Evolutionary conservation across 2,888 invertebrate genomes (phyloP).

Genomic region (Nomada flava): DNA sequence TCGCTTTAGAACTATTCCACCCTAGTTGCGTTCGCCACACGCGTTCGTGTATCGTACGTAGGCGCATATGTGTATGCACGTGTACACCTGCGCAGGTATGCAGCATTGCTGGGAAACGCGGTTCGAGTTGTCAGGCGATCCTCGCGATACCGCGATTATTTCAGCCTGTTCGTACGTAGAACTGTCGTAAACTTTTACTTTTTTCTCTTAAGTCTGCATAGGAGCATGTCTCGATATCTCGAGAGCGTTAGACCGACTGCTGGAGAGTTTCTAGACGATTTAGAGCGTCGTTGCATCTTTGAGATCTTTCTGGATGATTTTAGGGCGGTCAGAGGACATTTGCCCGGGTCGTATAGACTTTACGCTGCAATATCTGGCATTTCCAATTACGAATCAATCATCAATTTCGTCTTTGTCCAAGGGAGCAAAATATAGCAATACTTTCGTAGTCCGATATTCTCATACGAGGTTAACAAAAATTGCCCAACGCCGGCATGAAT

Average conservation of each 20-base stretch:
- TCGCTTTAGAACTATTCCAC: constrained; percentile 7
- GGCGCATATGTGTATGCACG: background rate
- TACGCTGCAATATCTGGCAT: no score
- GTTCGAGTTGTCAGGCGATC: background rate
- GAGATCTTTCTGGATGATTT: no score
- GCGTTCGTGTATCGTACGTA: background rate
- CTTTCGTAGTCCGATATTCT: no score
- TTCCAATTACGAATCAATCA: no score
- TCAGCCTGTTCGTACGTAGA: background rate
- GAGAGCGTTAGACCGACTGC: background rate
- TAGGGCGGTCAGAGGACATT: no score
- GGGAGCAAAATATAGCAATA: no score
- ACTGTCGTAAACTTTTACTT: background rate
- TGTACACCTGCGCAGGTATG: background rate
- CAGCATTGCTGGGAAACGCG: background rate
- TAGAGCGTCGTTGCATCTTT: background rate
- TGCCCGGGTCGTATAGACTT: no score
- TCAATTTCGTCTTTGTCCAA: no score
- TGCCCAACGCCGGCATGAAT: background rate
- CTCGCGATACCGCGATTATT: background rate
- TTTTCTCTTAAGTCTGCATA: constrained; percentile 3
- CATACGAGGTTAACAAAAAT: no score
- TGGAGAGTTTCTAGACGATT: background rate
- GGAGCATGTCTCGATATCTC: constrained; percentile 26
- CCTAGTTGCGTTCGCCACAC: background rate